Conservation (phyloP, 2,888 invertebrate genomes). For the Phaedon cochleariae region DNA sequence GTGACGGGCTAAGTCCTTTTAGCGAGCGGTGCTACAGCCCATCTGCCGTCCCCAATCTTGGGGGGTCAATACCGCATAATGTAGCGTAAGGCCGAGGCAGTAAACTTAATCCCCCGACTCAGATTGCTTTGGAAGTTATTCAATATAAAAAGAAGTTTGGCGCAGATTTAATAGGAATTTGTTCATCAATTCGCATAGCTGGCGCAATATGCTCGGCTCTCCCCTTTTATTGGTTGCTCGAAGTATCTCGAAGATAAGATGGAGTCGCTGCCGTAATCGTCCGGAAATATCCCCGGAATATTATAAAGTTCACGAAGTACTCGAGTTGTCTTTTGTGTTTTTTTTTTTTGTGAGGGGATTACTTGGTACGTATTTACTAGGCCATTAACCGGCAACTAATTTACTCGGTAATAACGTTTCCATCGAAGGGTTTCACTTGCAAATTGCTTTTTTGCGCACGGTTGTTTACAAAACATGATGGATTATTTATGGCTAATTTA, state of each 20-base stretch:
- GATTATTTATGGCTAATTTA: background rate
- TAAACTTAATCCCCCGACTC: conserved; percentile 63
- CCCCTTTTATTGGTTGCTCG: conserved; percentile 51
- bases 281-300: conserved; percentile 47
- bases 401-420: background rate
- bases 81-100: conserved; percentile 48
- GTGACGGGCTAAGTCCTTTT: conserved; percentile 53
- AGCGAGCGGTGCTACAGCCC: conserved; percentile 19
- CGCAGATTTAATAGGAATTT: conserved; percentile 65
- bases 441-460: background rate
- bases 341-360: conserved; percentile 32
- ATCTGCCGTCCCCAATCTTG: conserved; percentile 15
- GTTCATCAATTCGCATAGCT: conserved; percentile 64
- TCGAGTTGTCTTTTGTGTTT: conserved; percentile 20
- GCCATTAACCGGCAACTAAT: conserved; percentile 12
- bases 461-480: background rate
- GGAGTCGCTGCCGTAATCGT: conserved; percentile 47
- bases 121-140: conserved; percentile 62
- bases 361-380: conserved; percentile 28
- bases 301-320: conserved; percentile 46
- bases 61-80: conserved; percentile 29
- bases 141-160: conserved; percentile 63
- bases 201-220: conserved; percentile 50
- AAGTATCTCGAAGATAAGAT: conserved; percentile 46
- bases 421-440: background rate